A percentile compares a stretch with the other conserved stretches of the same genome.
These are phyloP conservation scores for Micropoecilia bifurca DNA, from an alignment of 2,797 vertebrate genomes.

Conservation along the genomic window DNA sequence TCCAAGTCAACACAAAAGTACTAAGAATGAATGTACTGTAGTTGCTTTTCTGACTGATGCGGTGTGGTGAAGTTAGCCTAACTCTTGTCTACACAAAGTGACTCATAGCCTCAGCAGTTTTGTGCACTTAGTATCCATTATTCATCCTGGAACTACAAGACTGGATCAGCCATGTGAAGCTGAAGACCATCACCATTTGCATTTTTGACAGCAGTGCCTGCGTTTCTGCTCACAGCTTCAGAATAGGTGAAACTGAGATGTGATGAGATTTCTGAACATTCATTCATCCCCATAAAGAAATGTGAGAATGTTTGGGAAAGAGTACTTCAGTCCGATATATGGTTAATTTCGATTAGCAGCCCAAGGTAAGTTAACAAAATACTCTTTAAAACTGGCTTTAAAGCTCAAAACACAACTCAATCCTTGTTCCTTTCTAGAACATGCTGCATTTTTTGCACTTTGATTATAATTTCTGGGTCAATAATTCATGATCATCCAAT, in stretches of 20 bases:
- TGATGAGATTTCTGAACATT: slow-evolving; percentile 27
- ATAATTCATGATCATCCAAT: slow-evolving; percentile 39
- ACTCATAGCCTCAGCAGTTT: slow-evolving; percentile 55
- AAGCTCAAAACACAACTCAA: slow-evolving; percentile 23
- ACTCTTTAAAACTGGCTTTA: background rate
- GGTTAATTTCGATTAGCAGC: slow-evolving; percentile 8
- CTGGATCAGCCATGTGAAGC: slow-evolving; percentile 44
- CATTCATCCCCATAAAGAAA: slow-evolving; percentile 25
- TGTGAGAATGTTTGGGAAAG: slow-evolving; percentile 1
- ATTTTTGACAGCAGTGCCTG: slow-evolving; percentile 55
- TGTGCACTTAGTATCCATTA: slow-evolving; percentile 72
- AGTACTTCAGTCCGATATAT: background rate
- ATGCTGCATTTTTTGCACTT: slow-evolving; percentile 11
- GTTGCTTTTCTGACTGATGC: slow-evolving; percentile 30
- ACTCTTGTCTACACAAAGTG: slow-evolving; percentile 45
- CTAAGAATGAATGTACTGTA: slow-evolving; percentile 17
- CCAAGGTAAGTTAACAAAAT: slow-evolving; percentile 9
- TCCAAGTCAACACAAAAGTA: slow-evolving; percentile 11
- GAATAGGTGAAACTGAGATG: slow-evolving; percentile 28
- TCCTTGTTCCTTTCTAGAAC: slow-evolving; percentile 17
- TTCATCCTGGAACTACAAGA: slow-evolving; percentile 65
- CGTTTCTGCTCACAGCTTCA: slow-evolving; percentile 29
- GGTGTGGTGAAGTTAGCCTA: slow-evolving; percentile 22
- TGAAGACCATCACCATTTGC: slow-evolving; percentile 38
- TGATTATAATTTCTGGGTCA: slow-evolving; percentile 13